phyloP scores from a whole-genome alignment of 1,140 invertebrate genomes.

The Matsumurasca onukii region DNA sequence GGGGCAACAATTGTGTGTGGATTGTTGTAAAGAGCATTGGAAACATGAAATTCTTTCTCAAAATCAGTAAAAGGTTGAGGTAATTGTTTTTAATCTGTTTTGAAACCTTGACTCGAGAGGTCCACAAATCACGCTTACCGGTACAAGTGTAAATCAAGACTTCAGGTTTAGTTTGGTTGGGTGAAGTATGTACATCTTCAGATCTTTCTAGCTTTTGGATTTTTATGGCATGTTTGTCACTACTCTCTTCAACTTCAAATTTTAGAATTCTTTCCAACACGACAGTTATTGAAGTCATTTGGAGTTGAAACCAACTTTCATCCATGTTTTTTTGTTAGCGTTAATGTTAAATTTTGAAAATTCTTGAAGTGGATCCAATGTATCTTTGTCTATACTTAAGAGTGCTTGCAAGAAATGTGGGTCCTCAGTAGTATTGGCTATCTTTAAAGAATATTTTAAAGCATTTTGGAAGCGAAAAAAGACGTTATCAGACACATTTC shows the following conservation, averaged over 20 bases:
- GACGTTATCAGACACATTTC: not conserved
- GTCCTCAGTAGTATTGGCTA: not conserved
- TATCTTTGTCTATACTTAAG: constrained; percentile 2
- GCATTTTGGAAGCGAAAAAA: not conserved
- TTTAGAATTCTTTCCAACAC: constrained; percentile 1
- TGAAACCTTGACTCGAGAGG: not conserved
- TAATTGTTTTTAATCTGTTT: not conserved
- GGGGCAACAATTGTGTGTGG: too few relatives aligned
- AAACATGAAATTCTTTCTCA: constrained; percentile 14
- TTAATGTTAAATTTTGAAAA: not conserved
- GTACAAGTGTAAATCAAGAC: not conserved
- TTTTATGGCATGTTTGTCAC: not conserved
- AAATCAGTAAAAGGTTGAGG: not conserved
- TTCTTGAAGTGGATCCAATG: not conserved
- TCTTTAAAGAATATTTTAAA: not conserved
- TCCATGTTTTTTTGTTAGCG: not conserved
- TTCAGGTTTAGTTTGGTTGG: not conserved
- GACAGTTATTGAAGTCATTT: not conserved
- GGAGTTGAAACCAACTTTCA: not conserved
- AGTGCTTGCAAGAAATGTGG: not conserved
- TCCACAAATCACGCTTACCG: not conserved
- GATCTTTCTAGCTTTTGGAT: not conserved
- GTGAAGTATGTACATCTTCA: not conserved
- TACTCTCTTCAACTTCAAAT: not conserved
- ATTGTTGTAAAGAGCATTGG: not conserved